Evolutionary conservation across 2,888 invertebrate species (phyloP), one percentile per base, ranked within the genome.

Genomic region (Diaperis boleti): DNA sequence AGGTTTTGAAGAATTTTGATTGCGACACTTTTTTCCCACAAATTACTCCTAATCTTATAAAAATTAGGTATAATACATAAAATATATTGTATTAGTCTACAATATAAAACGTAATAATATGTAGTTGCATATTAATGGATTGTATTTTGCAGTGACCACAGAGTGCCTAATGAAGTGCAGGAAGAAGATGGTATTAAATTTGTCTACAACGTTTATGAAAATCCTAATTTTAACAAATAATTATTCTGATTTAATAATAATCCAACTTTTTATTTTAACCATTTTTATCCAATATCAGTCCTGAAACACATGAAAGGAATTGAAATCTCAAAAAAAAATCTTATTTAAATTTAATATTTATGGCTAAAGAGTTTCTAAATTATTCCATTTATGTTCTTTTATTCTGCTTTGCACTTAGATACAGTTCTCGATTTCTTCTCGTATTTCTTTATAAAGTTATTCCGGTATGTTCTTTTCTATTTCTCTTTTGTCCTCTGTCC

Each of bases 21-120:
- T 96, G 96, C 77, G 97, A 97, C 78, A 90, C 92, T 0, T 97
- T 93, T 80, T 92, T 97, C 69, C 90, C 92, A 0, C 69, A 84
- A 10, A 87, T 95, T 31, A 84, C 85, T 0, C 76, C 84, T 0
- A 78, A 83, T 56, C 90, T 91, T 70, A 77, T 81, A 44, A 74
- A 81, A 70, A 74, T 86, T 2, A 76, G 77, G 82, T 89, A 83
- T 78, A 10, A 26, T 8, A n/a, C 5, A 7, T 6, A 33, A 35
- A 14, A 33, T 56, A 33, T 54, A 59, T 57, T 17, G 4, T 33
- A 11, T 41, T 44, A 42, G 41, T 14, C 56, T 42, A 77, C n/a
- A n/a, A n/a, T n/a, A n/a, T n/a, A n/a, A n/a, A n/a, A n/a, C n/a
- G n/a, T n/a, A n/a, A n/a, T n/a, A n/a, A n/a, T n/a, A n/a, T n/a